Conservation (phyloP, 2,888 invertebrate genomes). For the Panzeria rudis region DNA sequence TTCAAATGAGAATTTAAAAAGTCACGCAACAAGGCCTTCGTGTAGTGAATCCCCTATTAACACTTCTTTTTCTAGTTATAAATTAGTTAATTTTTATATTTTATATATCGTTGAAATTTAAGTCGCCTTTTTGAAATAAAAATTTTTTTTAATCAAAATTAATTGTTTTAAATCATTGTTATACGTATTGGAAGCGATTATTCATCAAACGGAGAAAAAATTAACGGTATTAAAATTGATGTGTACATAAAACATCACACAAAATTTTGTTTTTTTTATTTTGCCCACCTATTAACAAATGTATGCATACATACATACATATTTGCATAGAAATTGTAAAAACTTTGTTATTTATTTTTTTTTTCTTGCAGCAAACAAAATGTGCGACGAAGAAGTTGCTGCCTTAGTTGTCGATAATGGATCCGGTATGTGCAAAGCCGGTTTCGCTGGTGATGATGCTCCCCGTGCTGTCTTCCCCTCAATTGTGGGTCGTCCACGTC, state of each 20-base stretch:
- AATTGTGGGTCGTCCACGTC: conserved; percentile 94
- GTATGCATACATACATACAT: too few relatives aligned
- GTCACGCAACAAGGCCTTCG: too few relatives aligned
- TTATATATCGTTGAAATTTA: conserved; percentile 33
- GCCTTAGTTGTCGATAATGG: conserved; percentile 96
- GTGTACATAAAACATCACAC: not conserved
- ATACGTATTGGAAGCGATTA: conserved; percentile 59
- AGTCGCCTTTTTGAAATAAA: conserved; percentile 45
- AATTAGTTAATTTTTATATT: not conserved
- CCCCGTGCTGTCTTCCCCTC: conserved; percentile 95
- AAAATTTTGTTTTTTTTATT: not conserved
- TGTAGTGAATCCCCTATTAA: too few relatives aligned
- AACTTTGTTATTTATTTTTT: too few relatives aligned
- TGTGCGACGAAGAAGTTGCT: conserved; percentile 98
- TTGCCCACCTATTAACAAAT: too few relatives aligned
- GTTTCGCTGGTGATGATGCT: conserved; percentile 95
- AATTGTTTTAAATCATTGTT: conserved; percentile 59
- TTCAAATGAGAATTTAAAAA: too few relatives aligned
- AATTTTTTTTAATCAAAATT: conserved; percentile 68
- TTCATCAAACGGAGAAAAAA: not conserved
- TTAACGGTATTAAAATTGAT: conserved; percentile 11
- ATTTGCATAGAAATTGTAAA: too few relatives aligned
- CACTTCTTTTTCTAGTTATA: not conserved
- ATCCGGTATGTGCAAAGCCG: conserved; percentile 97
- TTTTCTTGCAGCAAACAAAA: conserved; percentile 84